Evolutionary conservation across 2,888 invertebrate species (phyloP), one percentile per base, ranked within the genome.

Genomic region (Spisula solida): DNA sequence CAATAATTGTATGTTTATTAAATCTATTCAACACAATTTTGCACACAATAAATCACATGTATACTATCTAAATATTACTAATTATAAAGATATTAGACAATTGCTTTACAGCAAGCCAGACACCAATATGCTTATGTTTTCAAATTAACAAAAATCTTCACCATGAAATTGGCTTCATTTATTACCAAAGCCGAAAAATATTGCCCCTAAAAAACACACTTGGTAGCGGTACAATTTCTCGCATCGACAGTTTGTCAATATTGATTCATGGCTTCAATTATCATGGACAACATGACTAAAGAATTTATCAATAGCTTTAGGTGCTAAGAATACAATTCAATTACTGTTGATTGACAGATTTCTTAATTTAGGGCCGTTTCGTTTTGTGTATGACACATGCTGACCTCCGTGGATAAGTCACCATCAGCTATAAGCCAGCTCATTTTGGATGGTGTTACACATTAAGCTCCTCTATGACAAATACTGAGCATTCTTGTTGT

Each of bases 311-410:
- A 86, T 89, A 81, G 89, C 86, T 86, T 89, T 89, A 56, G 86
- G 89, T 81, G 89, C 79, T 75, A 56, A 80, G 78, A 83, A 83
- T 86, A 89, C 80, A 82, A 81, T 88, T 88, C 88, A 85, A 89
- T 89, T 89, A 86, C 79, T 51, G 48, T 80, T 83, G 89, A 89
- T 83, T 89, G 89, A 89, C 89, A 89, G 83, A 31, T 84, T 48
- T 79, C 86, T 86, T 89, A 86, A 89, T 86, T 89, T 83, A 86
- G 60, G 80, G 55, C 31, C 14, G 48, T 83, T 85, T 78, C 60
- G 31, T 78, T 70, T 70, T n/a, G n/a, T 75, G 82, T 60, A 70
- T 89, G 89, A 89, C 89, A 89, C 89, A 89, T 75, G 83, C 89
- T 89, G 89, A 89, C 89, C 89, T 89, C 86, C 83, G 48, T 82